Conservation (phyloP, 2,113 vertebrate genomes). For the Dunckerocampus dactyliophorus region DNA sequence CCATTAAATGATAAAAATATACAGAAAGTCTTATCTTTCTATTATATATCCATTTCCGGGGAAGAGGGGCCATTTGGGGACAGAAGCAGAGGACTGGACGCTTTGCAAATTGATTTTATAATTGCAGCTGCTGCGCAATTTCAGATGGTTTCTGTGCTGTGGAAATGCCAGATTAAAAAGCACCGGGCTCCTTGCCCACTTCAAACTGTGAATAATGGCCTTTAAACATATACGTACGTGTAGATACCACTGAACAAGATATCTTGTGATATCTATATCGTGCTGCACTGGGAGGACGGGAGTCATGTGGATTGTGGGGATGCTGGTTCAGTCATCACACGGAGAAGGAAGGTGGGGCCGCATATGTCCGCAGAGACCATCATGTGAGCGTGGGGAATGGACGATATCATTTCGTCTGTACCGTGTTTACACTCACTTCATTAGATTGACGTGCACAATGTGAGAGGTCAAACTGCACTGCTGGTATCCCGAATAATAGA, state of each 20-base stretch:
- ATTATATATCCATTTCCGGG: conserved; percentile 41
- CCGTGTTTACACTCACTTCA: neutral
- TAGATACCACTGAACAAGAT: conserved; percentile 25
- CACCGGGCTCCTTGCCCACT: conserved; percentile 17
- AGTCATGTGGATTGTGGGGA: conserved; percentile 40
- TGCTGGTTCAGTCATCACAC: conserved; percentile 46
- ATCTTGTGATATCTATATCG: too few species aligned
- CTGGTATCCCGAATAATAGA: too few species aligned
- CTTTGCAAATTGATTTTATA: conserved; percentile 57
- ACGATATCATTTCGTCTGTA: neutral
- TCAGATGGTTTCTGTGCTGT: conserved; percentile 14
- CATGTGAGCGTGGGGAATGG: neutral
- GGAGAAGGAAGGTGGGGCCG: neutral
- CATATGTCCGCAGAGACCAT: conserved; percentile 47
- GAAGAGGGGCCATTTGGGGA: conserved; percentile 11
- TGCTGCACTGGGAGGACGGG: conserved; percentile 27
- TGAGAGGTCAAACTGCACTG: too few species aligned
- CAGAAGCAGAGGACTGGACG: conserved; percentile 13
- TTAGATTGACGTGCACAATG: neutral
- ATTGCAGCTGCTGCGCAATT: conserved; percentile 47
- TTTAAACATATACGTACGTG: conserved; percentile 35
- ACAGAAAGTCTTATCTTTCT: conserved; percentile 38
- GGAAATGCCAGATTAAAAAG: conserved; percentile 39
- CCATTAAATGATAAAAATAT: conserved; percentile 26
- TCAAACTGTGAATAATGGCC: conserved; percentile 27